Evolutionary conservation across 2,113 vertebrate species (phyloP).

Genomic region (Pseudorhombus dupliciocellatus): DNA sequence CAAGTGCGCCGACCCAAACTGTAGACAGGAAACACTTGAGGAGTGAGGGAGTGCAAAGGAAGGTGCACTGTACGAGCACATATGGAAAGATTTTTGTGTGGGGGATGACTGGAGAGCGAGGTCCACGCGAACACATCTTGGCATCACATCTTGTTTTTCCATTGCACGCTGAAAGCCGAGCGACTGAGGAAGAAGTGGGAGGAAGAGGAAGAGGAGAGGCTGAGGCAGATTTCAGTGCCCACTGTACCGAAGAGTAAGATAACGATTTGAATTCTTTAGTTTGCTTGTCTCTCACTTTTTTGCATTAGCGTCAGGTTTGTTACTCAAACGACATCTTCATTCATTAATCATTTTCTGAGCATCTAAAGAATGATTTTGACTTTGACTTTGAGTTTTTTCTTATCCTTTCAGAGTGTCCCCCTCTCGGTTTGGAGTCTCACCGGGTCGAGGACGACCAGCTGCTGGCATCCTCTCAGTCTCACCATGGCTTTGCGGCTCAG

Average conservation of each 20-base stretch:
- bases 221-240: constrained; percentile 54
- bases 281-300: neutral
- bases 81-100: constrained; percentile 40
- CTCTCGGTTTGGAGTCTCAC: constrained; percentile 94
- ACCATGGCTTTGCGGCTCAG: constrained; percentile 86
- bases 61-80: constrained; percentile 12
- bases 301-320: too few relatives aligned
- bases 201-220: constrained; percentile 79
- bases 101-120: neutral
- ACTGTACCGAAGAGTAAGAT: constrained; percentile 79
- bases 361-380: too few relatives aligned
- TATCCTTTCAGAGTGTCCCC: constrained; percentile 88
- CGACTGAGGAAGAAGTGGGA: constrained; percentile 81
- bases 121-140: constrained; percentile 17
- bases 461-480: constrained; percentile 89
- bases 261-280: neutral
- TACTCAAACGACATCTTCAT: neutral
- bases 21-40: constrained; percentile 6
- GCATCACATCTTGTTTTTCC: constrained; percentile 48
- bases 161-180: constrained; percentile 67
- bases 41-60: neutral
- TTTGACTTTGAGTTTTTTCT: too few relatives aligned
- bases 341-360: neutral
- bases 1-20: neutral
- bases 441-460: constrained; percentile 91